Evolutionary conservation across 2,113 vertebrate genomes (phyloP).

Genomic region (Rhadina sibilatrix): DNA sequence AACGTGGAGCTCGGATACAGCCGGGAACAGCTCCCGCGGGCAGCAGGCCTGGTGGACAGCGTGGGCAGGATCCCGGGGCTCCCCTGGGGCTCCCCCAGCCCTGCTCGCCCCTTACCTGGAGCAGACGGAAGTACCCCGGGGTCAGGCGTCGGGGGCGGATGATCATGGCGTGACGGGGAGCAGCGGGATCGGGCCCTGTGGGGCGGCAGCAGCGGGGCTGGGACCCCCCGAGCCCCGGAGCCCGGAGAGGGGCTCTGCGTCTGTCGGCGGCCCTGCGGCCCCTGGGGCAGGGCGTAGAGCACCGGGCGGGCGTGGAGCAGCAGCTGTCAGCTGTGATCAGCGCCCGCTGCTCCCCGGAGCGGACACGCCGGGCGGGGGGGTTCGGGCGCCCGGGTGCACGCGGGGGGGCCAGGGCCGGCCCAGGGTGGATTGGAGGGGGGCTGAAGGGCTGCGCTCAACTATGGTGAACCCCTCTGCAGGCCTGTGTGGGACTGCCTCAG

Average conservation of each 20-base stretch:
- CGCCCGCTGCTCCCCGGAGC: conserved; percentile 58
- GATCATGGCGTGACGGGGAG: conserved; percentile 71
- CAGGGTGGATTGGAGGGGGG: not conserved
- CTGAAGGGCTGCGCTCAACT: fast-evolving
- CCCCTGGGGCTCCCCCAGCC: fast-evolving
- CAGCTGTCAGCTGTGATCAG: conserved; percentile 77
- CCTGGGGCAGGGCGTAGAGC: not conserved
- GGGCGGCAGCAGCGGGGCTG: not conserved
- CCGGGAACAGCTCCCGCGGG: fast-evolving
- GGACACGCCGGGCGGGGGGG: not conserved
- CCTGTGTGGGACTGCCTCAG: not conserved
- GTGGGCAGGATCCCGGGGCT: not conserved
- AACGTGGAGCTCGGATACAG: fast-evolving
- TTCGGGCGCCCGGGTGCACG: not conserved
- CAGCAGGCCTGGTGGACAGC: not conserved
- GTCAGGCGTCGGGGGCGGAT: conserved; percentile 90
- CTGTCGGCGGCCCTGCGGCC: not conserved
- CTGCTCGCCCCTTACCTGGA: conserved; percentile 78
- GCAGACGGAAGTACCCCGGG: conserved; percentile 91
- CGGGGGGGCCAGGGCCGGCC: not conserved
- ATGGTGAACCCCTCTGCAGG: fast-evolving
- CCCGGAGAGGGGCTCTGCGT: not conserved
- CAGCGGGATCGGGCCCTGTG: not conserved
- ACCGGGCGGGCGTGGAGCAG: not conserved
- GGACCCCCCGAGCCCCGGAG: not conserved